Percentiles rank a stretch among this genome's conserved stretches.
These are phyloP conservation scores for Agrotis puta DNA, from an alignment of 2,888 invertebrate species.

Conservation along the genomic window DNA sequence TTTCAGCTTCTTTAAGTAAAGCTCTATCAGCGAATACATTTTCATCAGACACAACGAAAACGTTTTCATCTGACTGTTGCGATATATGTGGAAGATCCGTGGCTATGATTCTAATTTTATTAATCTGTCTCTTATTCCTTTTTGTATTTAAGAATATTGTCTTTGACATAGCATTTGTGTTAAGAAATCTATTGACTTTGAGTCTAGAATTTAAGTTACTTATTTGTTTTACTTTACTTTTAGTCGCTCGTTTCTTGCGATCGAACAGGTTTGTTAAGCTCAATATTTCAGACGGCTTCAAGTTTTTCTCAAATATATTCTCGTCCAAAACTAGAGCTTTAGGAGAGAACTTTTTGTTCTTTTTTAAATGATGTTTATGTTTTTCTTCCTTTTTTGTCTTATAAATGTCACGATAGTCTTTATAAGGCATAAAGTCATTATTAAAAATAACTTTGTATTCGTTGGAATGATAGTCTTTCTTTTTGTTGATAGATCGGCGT, in stretches of 20 bases:
- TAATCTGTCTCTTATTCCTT: conserved; percentile 80
- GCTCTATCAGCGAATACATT: conserved; percentile 78
- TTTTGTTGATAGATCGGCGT: conserved; percentile 66
- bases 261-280: conserved; percentile 72
- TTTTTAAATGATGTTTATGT: conserved; percentile 8
- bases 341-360: conserved; percentile 21
- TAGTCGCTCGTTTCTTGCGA: conserved; percentile 75
- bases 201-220: conserved; percentile 76
- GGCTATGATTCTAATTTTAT: conserved; percentile 81
- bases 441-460: conserved; percentile 74
- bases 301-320: conserved; percentile 72
- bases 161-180: conserved; percentile 77
- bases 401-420: conserved; percentile 74
- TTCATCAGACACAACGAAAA: conserved; percentile 79
- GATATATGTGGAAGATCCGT: conserved; percentile 68
- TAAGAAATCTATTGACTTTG: conserved; percentile 76
- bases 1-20: conserved; percentile 71
- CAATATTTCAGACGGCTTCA: conserved; percentile 79
- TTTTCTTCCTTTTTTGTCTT: conserved; percentile 56
- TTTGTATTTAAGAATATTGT: conserved; percentile 76
- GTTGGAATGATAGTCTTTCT: conserved; percentile 74
- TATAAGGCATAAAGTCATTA: conserved; percentile 69
- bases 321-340: conserved; percentile 67
- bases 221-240: conserved; percentile 71
- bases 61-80: conserved; percentile 76